Conservation (phyloP, 2,113 vertebrate species). For the Apistogramma diplotaenia region DNA sequence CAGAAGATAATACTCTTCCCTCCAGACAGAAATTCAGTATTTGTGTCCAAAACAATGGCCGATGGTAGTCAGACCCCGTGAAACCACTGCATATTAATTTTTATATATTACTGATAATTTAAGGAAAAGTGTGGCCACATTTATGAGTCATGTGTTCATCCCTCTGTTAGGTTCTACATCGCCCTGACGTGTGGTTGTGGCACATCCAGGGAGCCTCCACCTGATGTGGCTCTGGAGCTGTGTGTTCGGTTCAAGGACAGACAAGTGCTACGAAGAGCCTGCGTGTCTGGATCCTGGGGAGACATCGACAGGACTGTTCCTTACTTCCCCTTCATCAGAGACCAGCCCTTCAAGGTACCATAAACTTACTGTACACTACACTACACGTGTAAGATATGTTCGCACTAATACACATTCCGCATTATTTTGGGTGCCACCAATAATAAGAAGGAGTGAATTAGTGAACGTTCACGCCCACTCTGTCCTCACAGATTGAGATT, state of each 20-base stretch:
- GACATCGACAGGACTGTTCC: conserved; percentile 73
- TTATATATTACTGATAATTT: background rate
- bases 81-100: background rate
- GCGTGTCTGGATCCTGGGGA: conserved; percentile 85
- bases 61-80: background rate
- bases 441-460: background rate
- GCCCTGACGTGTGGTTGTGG: conserved; percentile 88
- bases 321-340: conserved; percentile 70
- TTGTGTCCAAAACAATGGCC: background rate
- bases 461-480: background rate
- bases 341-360: conserved; percentile 91
- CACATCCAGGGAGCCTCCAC: conserved; percentile 77
- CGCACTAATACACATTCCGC: background rate
- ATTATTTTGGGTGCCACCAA: background rate
- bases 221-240: conserved; percentile 88
- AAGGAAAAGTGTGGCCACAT: background rate
- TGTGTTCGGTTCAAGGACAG: conserved; percentile 86
- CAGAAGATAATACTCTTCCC: background rate
- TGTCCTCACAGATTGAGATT: conserved; percentile 84
- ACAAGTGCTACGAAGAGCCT: conserved; percentile 87
- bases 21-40: background rate
- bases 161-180: conserved; percentile 85
- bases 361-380: background rate
- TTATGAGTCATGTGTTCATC: accelerated
- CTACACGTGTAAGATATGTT: background rate